Base-by-base conservation (phyloP, 35 echinoderm and acorn worm species). In the Stichopus chloronotus region DNA sequence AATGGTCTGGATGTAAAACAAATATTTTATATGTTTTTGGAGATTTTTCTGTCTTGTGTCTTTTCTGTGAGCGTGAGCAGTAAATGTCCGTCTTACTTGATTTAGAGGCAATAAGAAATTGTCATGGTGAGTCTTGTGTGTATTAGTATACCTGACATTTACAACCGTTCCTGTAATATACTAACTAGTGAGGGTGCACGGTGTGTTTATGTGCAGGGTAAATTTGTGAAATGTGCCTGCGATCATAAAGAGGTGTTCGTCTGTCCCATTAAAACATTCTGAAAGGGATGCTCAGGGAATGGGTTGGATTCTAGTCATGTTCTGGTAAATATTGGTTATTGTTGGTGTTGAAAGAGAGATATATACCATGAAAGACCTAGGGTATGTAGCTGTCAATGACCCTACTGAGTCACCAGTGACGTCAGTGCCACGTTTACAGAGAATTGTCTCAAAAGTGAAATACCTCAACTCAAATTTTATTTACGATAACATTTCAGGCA, bases 181-280 rank as follows among this genome's bases (percentile, higher is more conserved):
- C 59, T 25, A 17, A 9, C 61, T 65, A 23, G 60, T 61, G 55
- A 25, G 30, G 21, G 71, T 59, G 87, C 87, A 71, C 21, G 9
- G 59, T 59, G 87, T 89, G 22, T 89, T 89, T 89, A 89, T 89
- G 87, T 71, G 87, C 55, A 16, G 87, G 84, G 59, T 89, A 89
- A 89, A 89, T 89, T 89, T 89, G 17, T 71, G 87, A 89, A 89
- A 89, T 89, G 87, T 89, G 87, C 87, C 10, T 24, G 57, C 60
- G 9, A 43, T 52, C 60, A 54, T 89, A 89, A 89, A 89, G 30
- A 24, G 59, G 87, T 19, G 55, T 89, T 63, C 65, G 87, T 4
- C 87, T 89, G 87, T 63, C 87, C 25, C 57, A 59, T 89, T 63
- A 89, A 89, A 52, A 30, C 6, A 17, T 71, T 9, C 25, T 25